These are phyloP conservation scores for Gymnothorax reevesii DNA, from an alignment of 2,797 vertebrate species.

Conservation along the genomic window DNA sequence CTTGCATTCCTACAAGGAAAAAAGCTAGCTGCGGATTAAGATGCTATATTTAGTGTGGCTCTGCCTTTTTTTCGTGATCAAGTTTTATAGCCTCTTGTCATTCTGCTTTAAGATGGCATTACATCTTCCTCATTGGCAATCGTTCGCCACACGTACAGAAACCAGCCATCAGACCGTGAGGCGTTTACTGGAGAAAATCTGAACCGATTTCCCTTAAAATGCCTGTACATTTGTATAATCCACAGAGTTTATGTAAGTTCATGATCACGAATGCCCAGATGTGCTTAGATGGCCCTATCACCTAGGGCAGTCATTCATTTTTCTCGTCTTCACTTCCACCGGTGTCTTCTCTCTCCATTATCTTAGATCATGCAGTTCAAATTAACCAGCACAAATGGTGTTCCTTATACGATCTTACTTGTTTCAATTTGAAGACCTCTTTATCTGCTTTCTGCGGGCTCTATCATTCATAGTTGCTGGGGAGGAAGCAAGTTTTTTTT, in stretches of 20 bases:
- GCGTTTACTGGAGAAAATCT: background rate
- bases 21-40: background rate
- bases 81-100: background rate
- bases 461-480: background rate
- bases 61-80: background rate
- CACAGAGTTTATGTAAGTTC: too few relatives aligned
- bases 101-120: background rate
- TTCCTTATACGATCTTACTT: background rate
- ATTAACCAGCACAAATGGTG: background rate
- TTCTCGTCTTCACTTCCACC: background rate
- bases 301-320: background rate
- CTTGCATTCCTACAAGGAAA: background rate
- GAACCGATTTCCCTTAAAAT: background rate
- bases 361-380: background rate
- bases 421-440: background rate
- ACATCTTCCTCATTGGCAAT: background rate
- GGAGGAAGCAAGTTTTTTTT: background rate
- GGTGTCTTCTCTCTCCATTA: background rate
- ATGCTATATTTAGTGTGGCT: background rate
- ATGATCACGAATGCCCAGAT: background rate
- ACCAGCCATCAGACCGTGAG: background rate
- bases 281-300: background rate
- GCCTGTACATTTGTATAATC: background rate
- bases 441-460: background rate
- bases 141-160: background rate